Percentiles rank a stretch among this genome's conserved stretches.
These are phyloP conservation scores for Eristalis tenax DNA, from an alignment of 2,888 invertebrate species.

Conservation along the genomic window DNA sequence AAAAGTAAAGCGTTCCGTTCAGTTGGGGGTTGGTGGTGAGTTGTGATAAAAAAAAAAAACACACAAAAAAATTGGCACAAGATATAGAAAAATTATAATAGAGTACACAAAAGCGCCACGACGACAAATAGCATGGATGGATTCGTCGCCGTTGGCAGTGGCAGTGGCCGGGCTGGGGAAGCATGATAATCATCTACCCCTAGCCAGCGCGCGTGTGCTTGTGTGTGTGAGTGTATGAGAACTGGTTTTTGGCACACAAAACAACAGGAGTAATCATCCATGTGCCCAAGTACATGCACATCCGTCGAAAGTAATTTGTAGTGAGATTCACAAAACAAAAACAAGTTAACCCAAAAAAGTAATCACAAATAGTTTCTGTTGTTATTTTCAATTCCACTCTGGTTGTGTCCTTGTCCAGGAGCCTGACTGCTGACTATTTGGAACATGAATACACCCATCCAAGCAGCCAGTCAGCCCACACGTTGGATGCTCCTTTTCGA, in stretches of 20 bases:
- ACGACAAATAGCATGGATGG: slow-evolving; percentile 65
- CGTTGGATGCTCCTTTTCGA: background rate
- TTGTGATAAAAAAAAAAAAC: background rate
- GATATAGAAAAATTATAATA: slow-evolving; percentile 63
- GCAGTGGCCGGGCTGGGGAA: background rate
- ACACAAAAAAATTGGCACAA: slow-evolving; percentile 61
- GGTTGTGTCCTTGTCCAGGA: slow-evolving; percentile 57
- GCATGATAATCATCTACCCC: background rate
- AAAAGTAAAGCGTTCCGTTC: slow-evolving; percentile 57
- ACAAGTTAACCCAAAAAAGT: slow-evolving; percentile 53
- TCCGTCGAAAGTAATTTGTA: slow-evolving; percentile 57
- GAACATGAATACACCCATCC: slow-evolving; percentile 16
- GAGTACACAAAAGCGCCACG: slow-evolving; percentile 63
- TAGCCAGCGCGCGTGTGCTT: background rate
- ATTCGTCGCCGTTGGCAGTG: background rate
- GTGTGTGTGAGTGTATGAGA: slow-evolving; percentile 19
- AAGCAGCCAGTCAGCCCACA: background rate
- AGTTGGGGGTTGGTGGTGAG: background rate
- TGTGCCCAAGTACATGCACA: slow-evolving; percentile 19
- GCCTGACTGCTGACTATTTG: slow-evolving; percentile 32
- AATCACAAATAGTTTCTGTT: slow-evolving; percentile 65
- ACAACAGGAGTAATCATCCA: slow-evolving; percentile 64
- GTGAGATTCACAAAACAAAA: slow-evolving; percentile 23
- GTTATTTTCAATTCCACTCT: slow-evolving; percentile 46
- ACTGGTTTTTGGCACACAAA: slow-evolving; percentile 67